phyloP scores from a whole-genome alignment of 1,140 invertebrate species.

The Battus philenor region DNA sequence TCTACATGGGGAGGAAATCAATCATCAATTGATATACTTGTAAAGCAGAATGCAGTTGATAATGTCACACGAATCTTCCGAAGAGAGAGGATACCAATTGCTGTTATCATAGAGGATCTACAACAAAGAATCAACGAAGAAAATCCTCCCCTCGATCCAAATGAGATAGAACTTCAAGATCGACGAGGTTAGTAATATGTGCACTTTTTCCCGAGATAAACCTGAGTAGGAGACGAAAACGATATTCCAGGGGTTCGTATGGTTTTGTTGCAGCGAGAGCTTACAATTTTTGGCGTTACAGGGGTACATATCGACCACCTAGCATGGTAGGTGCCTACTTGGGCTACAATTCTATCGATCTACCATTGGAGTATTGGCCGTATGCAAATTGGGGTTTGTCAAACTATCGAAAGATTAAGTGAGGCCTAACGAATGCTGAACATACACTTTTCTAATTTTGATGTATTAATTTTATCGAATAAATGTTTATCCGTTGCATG shows the following conservation, averaged over 20 bases:
- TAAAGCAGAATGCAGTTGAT: constrained; percentile 76
- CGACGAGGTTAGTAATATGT: constrained; percentile 79
- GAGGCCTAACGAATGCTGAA: constrained; percentile 27
- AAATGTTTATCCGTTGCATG: constrained; percentile 1
- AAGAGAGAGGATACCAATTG: constrained; percentile 78
- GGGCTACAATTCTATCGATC: constrained; percentile 74
- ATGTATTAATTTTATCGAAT: neutral
- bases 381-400: constrained; percentile 77
- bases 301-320: constrained; percentile 55
- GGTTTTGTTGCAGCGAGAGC: constrained; percentile 75
- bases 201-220: neutral
- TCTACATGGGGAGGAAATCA: constrained; percentile 83
- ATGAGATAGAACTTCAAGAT: constrained; percentile 80
- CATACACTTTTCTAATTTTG: constrained; percentile 4
- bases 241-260: constrained; percentile 57
- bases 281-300: constrained; percentile 77
- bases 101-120: constrained; percentile 83
- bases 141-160: constrained; percentile 81
- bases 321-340: constrained; percentile 69
- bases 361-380: constrained; percentile 76
- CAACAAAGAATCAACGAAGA: constrained; percentile 86
- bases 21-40: constrained; percentile 80
- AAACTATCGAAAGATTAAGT: constrained; percentile 18
- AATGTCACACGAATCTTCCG: constrained; percentile 75
- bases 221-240: constrained; percentile 30